Percentiles rank a stretch among this genome's conserved stretches.
phyloP scores from a whole-genome alignment of 2,888 invertebrate species.

The Cantharis rufa region DNA sequence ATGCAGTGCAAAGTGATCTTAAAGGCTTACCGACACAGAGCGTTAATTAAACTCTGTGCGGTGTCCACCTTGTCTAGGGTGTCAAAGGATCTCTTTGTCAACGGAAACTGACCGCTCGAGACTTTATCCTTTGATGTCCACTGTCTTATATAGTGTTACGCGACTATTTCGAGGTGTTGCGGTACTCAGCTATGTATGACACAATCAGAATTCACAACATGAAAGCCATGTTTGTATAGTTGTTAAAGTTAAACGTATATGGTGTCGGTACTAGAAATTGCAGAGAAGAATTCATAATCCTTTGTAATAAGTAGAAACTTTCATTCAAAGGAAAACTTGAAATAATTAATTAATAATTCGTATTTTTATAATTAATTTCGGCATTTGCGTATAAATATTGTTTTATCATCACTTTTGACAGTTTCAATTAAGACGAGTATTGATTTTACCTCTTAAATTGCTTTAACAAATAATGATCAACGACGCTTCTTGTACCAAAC shows the following conservation, averaged over 20 bases:
- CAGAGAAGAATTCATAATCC: background rate
- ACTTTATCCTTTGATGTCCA: conserved; percentile 53
- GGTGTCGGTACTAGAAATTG: conserved; percentile 24
- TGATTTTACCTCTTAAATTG: conserved; percentile 28
- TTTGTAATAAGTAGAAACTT: background rate
- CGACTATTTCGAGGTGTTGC: conserved; percentile 55
- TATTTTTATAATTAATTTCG: conserved; percentile 30
- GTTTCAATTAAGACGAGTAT: conserved; percentile 30
- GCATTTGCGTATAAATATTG: conserved; percentile 30
- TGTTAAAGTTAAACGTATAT: conserved; percentile 29
- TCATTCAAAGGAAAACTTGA: background rate
- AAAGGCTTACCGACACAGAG: conserved; percentile 51
- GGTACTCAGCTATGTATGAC: conserved; percentile 55
- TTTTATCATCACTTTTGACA: conserved; percentile 30
- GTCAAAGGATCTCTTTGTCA: conserved; percentile 55
- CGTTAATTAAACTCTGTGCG: conserved; percentile 53
- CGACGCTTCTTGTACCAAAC: conserved; percentile 13
- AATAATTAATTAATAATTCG: conserved; percentile 22
- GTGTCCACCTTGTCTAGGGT: conserved; percentile 52
- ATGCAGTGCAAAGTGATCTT: conserved; percentile 48
- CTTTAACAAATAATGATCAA: conserved; percentile 25
- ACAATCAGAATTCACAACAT: conserved; percentile 34
- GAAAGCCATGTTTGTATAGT: conserved; percentile 31
- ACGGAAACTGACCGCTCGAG: conserved; percentile 51
- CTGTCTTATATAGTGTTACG: conserved; percentile 53